These are phyloP conservation scores for Lasius fuliginosus DNA, from an alignment of 2,888 invertebrate genomes.

Conservation along the genomic window DNA sequence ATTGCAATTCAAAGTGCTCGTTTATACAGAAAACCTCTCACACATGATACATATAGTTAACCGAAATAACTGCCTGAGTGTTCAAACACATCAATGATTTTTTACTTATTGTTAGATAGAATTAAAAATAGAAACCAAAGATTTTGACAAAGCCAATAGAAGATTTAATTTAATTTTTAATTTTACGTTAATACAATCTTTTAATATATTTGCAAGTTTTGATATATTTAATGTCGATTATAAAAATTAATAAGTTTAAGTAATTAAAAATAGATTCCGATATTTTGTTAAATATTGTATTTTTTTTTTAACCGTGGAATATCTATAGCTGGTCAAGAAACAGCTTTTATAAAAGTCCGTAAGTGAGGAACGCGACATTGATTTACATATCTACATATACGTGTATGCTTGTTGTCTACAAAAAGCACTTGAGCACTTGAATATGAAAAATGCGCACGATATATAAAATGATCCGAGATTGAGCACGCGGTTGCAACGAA, in stretches of 20 bases:
- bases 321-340: neutral
- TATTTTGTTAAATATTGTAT: neutral
- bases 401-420: conserved; percentile 4
- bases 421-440: neutral
- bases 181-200: neutral
- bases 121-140: neutral
- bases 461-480: conserved; percentile 12
- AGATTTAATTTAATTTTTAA: neutral
- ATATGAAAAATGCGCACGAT: conserved; percentile 1
- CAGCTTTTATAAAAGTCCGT: neutral
- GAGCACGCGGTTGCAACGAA: conserved; percentile 17
- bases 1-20: neutral
- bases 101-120: neutral
- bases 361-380: neutral
- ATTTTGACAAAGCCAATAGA: neutral
- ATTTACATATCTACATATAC: conserved; percentile 16
- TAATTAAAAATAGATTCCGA: neutral
- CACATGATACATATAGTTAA: neutral
- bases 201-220: neutral
- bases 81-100: neutral
- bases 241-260: neutral
- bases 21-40: neutral
- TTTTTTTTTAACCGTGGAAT: neutral
- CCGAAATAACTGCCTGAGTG: no score
- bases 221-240: neutral